Conservation (phyloP, 2,113 vertebrate genomes). For the Phainopepla nitens region DNA sequence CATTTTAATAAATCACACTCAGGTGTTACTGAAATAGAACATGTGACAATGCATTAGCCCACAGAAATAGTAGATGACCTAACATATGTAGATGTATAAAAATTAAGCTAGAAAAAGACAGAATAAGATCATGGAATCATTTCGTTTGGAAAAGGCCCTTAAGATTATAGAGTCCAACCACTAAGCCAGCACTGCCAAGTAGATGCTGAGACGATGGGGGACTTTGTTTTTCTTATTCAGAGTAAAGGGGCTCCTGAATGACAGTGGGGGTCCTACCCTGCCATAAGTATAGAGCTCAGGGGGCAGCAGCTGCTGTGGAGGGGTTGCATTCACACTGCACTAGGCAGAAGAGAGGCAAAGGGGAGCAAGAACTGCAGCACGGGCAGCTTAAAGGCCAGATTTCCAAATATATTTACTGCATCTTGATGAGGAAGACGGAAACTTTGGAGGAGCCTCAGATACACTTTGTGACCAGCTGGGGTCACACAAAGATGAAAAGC, state of each 20-base stretch:
- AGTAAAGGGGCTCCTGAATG: background rate
- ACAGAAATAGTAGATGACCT: background rate
- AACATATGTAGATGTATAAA: background rate
- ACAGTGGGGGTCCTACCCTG: background rate
- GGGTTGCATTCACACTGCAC: background rate
- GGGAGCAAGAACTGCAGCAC: background rate
- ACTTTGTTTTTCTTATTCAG: background rate
- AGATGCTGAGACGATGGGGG: background rate
- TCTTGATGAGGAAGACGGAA: background rate
- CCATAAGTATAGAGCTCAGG: background rate
- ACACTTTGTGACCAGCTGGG: background rate
- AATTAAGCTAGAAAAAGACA: background rate
- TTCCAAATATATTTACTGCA: background rate
- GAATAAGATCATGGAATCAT: background rate
- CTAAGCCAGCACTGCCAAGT: background rate
- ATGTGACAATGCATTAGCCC: background rate
- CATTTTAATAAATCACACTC: constrained; percentile 38
- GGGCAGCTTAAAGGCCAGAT: background rate
- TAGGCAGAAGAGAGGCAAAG: background rate
- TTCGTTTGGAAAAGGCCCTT: background rate
- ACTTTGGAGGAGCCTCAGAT: background rate
- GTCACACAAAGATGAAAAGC: background rate
- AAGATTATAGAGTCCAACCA: background rate
- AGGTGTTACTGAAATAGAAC: background rate
- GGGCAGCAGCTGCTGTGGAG: background rate